phyloP scores from a whole-genome alignment of 1,140 invertebrate species.

The Leguminivora glycinivorella region DNA sequence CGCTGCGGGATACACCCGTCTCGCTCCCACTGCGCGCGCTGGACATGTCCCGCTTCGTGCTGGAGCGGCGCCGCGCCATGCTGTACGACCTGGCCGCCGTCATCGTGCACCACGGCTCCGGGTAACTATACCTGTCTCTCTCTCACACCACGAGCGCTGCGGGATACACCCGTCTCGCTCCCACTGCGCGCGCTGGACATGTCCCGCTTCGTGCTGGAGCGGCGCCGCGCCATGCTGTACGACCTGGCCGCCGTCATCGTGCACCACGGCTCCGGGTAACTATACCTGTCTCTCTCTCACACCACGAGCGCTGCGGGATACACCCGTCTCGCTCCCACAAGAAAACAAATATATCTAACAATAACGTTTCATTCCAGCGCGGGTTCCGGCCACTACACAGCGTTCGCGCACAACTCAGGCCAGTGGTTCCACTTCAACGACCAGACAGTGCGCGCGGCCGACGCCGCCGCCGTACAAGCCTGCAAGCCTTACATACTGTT shows the following conservation, averaged over 20 bases:
- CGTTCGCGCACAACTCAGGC: conserved; percentile 89
- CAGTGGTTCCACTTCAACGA: conserved; percentile 95
- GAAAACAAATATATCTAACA: too few species aligned
- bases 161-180: conserved; percentile 89
- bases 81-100: conserved; percentile 91
- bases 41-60: conserved; percentile 90
- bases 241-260: conserved; percentile 92
- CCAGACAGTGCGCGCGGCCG: conserved; percentile 88
- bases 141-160: too few species aligned
- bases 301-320: too few species aligned
- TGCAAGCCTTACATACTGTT: conserved; percentile 94
- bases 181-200: conserved; percentile 88
- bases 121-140: conserved; percentile 80
- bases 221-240: conserved; percentile 80
- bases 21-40: conserved; percentile 87
- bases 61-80: conserved; percentile 75
- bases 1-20: conserved; percentile 88
- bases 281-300: neutral
- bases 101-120: conserved; percentile 92
- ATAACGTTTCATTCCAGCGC: conserved; percentile 83
- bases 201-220: conserved; percentile 86
- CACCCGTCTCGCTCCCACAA: too few species aligned
- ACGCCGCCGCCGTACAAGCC: conserved; percentile 84
- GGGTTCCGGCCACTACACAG: conserved; percentile 92
- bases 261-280: conserved; percentile 90